Conservation (phyloP, 2,888 invertebrate genomes). For the Dasysyrphus tricinctus region DNA sequence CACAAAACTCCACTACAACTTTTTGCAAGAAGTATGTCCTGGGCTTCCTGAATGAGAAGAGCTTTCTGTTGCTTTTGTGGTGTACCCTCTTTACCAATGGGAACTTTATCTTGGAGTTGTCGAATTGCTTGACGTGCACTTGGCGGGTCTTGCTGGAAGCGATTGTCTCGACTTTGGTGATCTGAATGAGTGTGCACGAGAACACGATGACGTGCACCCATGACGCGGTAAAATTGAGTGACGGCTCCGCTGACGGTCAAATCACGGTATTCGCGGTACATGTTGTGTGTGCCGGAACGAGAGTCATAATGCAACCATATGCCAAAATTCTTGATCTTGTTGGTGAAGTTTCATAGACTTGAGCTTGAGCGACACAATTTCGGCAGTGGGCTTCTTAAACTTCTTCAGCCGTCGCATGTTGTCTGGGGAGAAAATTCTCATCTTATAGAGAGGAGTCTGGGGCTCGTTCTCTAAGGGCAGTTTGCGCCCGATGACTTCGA, state of each 20-base stretch:
- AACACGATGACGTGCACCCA: constrained; percentile 99
- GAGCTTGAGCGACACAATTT: constrained; percentile 97
- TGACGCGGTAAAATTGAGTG: constrained; percentile 98
- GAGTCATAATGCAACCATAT: constrained; percentile 99
- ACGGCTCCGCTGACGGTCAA: constrained; percentile 97
- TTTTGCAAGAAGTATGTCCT: constrained; percentile 83
- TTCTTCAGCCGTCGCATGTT: constrained; percentile 97
- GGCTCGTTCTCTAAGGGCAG: constrained; percentile 97
- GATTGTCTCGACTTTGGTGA: constrained; percentile 98
- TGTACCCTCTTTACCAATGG: constrained; percentile 96
- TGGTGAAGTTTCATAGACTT: constrained; percentile 96
- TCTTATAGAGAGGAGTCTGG: constrained; percentile 97
- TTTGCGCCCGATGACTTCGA: constrained; percentile 98
- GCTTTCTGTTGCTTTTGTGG: constrained; percentile 92
- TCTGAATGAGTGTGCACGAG: constrained; percentile 98
- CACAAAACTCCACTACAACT: constrained; percentile 62
- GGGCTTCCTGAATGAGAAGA: constrained; percentile 87
- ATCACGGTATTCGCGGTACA: constrained; percentile 99
- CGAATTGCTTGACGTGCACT: constrained; percentile 98
- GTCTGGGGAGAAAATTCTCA: constrained; percentile 99
- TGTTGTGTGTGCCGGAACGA: constrained; percentile 99
- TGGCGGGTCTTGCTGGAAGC: constrained; percentile 95
- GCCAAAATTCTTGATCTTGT: constrained; percentile 99
- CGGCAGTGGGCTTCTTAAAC: constrained; percentile 99
- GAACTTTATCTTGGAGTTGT: constrained; percentile 98